A percentile compares a stretch with the other conserved stretches of the same genome.
Evolutionary conservation across 1,140 invertebrate genomes (phyloP).

Genomic region (Reticulitermes speratus): DNA sequence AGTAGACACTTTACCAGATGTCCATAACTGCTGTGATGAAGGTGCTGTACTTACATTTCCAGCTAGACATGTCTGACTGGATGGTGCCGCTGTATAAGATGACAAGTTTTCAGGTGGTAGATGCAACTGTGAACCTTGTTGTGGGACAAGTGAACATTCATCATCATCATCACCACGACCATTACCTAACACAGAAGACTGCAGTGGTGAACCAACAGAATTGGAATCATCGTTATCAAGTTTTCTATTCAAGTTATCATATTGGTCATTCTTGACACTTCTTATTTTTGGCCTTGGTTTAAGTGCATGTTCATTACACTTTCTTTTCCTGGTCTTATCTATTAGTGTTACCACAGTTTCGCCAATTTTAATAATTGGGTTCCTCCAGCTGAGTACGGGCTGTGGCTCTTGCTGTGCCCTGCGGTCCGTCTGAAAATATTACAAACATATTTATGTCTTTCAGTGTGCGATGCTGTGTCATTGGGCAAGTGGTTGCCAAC

Average conservation of each 20-base stretch:
- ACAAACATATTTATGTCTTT: not conserved
- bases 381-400: not conserved
- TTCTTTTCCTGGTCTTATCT: not conserved
- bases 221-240: not conserved
- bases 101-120: not conserved
- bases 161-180: not conserved
- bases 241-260: not conserved
- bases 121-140: not conserved
- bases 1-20: not conserved
- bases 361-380: not conserved
- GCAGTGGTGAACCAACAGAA: not conserved
- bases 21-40: not conserved
- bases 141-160: not conserved
- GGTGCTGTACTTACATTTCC: not conserved
- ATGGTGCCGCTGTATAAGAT: not conserved
- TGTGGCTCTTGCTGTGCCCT: not conserved
- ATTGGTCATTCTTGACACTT: not conserved
- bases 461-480: too few relatives aligned
- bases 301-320: not conserved
- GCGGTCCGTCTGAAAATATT: not conserved
- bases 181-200: not conserved
- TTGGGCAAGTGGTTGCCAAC: too few relatives aligned
- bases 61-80: not conserved
- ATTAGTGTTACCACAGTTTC: not conserved
- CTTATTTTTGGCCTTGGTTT: not conserved